Percentiles rank a stretch among this genome's conserved stretches.
Conservation (phyloP, 1,140 invertebrate species). For the Lordiphosa clarofinis region DNA sequence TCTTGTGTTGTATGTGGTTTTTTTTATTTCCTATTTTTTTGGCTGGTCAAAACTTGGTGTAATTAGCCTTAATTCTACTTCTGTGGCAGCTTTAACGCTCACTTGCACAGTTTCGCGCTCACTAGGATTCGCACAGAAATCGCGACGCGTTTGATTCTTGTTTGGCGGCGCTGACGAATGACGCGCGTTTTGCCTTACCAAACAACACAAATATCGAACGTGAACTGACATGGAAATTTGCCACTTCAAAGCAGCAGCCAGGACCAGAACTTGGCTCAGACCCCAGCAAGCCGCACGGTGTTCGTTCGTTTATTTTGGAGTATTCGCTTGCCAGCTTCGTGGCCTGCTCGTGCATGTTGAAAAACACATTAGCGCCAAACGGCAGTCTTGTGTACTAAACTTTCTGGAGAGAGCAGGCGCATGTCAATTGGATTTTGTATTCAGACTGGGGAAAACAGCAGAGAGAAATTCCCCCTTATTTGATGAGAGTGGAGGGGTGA, state of each 20-base stretch:
- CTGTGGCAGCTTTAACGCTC: constrained; percentile 22
- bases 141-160: constrained; percentile 50
- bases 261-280: constrained; percentile 55
- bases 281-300: constrained; percentile 11
- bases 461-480: background rate
- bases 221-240: constrained; percentile 68
- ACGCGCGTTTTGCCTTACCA: constrained; percentile 64
- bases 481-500: no score
- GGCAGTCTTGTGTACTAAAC: constrained; percentile 29
- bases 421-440: constrained; percentile 19
- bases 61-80: constrained; percentile 14
- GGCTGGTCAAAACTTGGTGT: constrained; percentile 24
- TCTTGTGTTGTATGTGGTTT: no score
- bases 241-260: constrained; percentile 35
- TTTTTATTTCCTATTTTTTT: background rate
- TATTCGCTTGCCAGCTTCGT: constrained; percentile 5
- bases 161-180: constrained; percentile 27
- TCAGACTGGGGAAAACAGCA: background rate
- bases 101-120: constrained; percentile 5
- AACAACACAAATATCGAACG: constrained; percentile 78
- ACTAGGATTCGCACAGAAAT: constrained; percentile 14
- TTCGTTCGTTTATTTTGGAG: constrained; percentile 31
- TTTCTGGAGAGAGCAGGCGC: constrained; percentile 22
- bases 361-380: constrained; percentile 39
- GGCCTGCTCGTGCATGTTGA: background rate